Evolutionary conservation across 2,113 vertebrate genomes (phyloP), one percentile per base, ranked within the genome.

Genomic region (Polypterus bichir): DNA sequence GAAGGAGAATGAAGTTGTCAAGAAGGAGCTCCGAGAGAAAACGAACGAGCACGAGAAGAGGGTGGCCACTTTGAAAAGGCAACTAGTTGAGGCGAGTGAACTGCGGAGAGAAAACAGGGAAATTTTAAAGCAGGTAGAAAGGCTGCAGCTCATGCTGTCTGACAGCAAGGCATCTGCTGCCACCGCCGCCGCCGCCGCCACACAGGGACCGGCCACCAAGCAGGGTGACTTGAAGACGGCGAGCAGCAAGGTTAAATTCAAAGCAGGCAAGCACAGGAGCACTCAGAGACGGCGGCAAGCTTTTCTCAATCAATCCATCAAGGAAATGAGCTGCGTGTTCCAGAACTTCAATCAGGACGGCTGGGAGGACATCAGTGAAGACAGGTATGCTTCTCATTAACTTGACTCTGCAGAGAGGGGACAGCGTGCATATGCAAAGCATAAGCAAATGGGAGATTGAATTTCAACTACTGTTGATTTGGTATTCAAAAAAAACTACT

Each of bases 381-480:
- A 91, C 85, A 93, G 94, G 96, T 98, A 92, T 77, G 53, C 66
- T 78, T 80, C 89, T 98, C 91, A 92, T 96, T 95, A 97, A 88
- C 88, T 91, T 88, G 75, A 78, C 76, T 80, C 80, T 81, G 79
- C 85, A 83, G 86, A 86, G 74, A 88, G 86, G 89, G 89, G 91
- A 91, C 91, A 92, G 75, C 77, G 79, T 88, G 89, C 89, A 89
- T 93, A 93, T 94, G 88, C 91, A 94, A 93, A 94, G 75, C 70
- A 69, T 88, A 83, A 86, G 90, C 83, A 94, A 93, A 92, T 93
- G 88, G 89, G 86, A 92, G 89, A 91, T 90, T 94, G 93, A 93
- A 94, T 95, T 94, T 90, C 89, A 93, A 85, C 82, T 86, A 89
- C 91, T 91, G 89, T 92, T 83, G 91, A 89, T 91, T 97, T 97